Percentiles rank a stretch among this genome's conserved stretches.
These are phyloP conservation scores for Anomalospiza imberbis DNA, from an alignment of 2,797 vertebrate genomes.

Conservation along the genomic window DNA sequence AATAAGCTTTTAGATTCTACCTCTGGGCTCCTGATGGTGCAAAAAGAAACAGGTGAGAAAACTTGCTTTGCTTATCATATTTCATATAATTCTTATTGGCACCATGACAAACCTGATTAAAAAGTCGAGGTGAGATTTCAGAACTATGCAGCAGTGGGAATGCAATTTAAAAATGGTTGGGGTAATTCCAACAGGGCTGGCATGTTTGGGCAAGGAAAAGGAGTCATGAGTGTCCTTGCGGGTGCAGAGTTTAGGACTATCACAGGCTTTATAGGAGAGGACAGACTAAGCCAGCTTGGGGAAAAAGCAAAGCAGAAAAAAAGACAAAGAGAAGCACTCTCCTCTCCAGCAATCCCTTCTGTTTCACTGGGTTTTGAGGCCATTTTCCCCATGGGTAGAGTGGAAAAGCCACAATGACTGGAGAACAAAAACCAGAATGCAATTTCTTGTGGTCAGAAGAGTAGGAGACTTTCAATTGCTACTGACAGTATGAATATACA, in stretches of 20 bases:
- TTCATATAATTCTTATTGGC: neutral
- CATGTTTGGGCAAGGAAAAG: neutral
- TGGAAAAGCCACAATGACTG: neutral
- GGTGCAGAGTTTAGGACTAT: neutral
- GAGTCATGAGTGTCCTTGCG: neutral
- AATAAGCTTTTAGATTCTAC: neutral
- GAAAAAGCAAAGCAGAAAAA: neutral
- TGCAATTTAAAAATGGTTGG: neutral
- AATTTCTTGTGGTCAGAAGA: conserved; percentile 13
- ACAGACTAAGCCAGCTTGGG: neutral
- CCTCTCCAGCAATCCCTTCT: neutral
- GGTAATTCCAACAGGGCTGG: neutral
- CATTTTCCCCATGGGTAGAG: neutral
- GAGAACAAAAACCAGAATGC: conserved; percentile 10
- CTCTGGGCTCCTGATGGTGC: neutral
- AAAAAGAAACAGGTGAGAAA: neutral
- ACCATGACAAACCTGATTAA: neutral
- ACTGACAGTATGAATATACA: conserved; percentile 31
- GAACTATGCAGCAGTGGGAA: fast-evolving
- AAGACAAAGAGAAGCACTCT: neutral
- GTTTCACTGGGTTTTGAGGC: neutral
- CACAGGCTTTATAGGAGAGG: neutral
- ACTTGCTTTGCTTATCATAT: neutral
- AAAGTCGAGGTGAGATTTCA: neutral
- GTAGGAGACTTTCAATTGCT: conserved; percentile 9